Conservation (phyloP, 2,888 invertebrate species). For the Agrochola lychnidis region DNA sequence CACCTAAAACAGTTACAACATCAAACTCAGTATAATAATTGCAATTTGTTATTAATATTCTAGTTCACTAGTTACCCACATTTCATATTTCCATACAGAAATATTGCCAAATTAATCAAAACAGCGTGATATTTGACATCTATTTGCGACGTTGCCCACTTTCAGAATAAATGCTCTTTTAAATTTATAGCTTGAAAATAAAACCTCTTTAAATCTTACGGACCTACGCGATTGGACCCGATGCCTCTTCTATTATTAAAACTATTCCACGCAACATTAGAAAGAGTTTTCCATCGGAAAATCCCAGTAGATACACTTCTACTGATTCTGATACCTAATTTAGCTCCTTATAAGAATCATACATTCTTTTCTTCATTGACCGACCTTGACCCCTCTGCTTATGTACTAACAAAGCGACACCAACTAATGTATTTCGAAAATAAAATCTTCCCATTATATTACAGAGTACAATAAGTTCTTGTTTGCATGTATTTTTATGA, state of each 20-base stretch:
- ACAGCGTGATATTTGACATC: too few relatives aligned
- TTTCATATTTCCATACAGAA: too few relatives aligned
- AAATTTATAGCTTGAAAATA: too few relatives aligned
- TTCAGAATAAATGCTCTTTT: too few relatives aligned
- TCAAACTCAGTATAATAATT: too few relatives aligned
- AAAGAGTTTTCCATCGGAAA: conserved; percentile 8
- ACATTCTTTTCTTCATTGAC: background rate
- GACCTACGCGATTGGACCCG: background rate
- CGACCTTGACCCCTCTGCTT: conserved; percentile 3
- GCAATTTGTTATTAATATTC: too few relatives aligned
- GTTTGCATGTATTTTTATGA: conserved; percentile 38
- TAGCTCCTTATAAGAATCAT: background rate
- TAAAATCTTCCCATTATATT: conserved; percentile 14
- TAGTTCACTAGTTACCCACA: too few relatives aligned
- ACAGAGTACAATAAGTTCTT: background rate
- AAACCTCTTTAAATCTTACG: too few relatives aligned
- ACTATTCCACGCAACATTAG: background rate
- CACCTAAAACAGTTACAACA: too few relatives aligned
- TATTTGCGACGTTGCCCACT: too few relatives aligned
- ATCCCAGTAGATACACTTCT: background rate
- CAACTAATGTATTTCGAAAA: conserved; percentile 17
- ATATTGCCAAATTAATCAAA: too few relatives aligned
- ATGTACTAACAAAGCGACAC: background rate
- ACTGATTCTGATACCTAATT: conserved; percentile 6
- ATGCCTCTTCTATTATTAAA: background rate